These are phyloP conservation scores for Troides oblongomaculatus DNA, from an alignment of 2,888 invertebrate genomes.

Conservation along the genomic window DNA sequence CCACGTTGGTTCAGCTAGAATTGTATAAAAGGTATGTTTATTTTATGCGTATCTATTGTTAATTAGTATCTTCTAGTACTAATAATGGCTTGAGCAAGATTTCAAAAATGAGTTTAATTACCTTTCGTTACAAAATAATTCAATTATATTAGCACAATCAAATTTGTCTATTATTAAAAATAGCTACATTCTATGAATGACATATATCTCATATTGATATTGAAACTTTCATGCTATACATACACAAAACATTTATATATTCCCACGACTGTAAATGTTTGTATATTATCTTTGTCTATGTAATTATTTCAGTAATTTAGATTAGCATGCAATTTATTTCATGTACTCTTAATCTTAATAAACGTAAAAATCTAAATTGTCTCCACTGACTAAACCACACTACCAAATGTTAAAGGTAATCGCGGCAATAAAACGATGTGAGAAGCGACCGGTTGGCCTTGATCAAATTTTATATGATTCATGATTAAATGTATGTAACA, in stretches of 20 bases:
- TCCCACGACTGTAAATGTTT: background rate
- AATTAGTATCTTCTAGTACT: background rate
- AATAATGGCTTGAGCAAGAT: background rate
- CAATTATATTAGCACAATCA: no score
- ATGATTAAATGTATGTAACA: background rate
- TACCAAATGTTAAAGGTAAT: conserved; percentile 17
- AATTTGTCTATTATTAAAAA: no score
- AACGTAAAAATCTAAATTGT: background rate
- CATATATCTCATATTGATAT: no score
- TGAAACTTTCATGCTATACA: background rate
- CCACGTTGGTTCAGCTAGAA: no score
- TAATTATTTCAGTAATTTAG: background rate
- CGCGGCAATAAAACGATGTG: conserved; percentile 1
- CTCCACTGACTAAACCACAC: background rate
- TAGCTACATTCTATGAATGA: no score
- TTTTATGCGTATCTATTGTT: background rate
- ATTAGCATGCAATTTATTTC: background rate
- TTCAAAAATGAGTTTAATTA: background rate
- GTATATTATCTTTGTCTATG: background rate
- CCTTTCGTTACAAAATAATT: background rate
- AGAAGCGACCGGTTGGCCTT: conserved; percentile 17
- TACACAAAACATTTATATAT: background rate
- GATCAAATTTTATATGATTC: conserved; percentile 16
- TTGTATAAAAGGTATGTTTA: no score
- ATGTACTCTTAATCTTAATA: background rate